Percentiles rank a stretch among this genome's conserved stretches.
Conservation (phyloP, 2,888 invertebrate species). For the Agrenia bidenticulata region DNA sequence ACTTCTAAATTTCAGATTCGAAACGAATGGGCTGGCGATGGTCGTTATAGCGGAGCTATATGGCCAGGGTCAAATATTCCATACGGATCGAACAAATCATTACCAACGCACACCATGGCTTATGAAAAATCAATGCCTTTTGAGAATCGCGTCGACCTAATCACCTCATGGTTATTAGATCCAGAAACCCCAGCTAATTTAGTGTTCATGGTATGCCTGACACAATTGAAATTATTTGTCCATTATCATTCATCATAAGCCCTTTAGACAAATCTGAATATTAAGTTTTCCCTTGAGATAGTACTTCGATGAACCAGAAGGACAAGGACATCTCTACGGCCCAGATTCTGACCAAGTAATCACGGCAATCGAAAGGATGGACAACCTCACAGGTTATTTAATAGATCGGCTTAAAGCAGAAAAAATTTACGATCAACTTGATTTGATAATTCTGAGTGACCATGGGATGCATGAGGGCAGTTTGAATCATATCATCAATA, state of each 20-base stretch:
- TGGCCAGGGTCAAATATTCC: not conserved
- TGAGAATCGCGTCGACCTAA: slow-evolving; percentile 62
- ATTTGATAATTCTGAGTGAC: slow-evolving; percentile 70
- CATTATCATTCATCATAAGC: too few relatives aligned
- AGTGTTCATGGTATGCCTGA: slow-evolving; percentile 64
- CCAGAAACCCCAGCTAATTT: slow-evolving; percentile 67
- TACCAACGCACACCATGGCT: not conserved
- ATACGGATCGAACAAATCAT: not conserved
- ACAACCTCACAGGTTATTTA: slow-evolving; percentile 61
- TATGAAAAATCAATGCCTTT: slow-evolving; percentile 55
- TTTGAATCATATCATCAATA: slow-evolving; percentile 61
- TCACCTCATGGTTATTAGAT: slow-evolving; percentile 64
- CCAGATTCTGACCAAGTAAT: slow-evolving; percentile 58
- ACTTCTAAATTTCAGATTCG: slow-evolving; percentile 52
- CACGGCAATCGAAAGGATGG: slow-evolving; percentile 43
- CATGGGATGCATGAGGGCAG: slow-evolving; percentile 69
- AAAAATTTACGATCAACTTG: slow-evolving; percentile 61
- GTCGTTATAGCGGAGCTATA: slow-evolving; percentile 63
- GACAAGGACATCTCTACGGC: slow-evolving; percentile 64
- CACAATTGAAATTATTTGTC: too few relatives aligned
- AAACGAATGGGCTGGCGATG: slow-evolving; percentile 61
- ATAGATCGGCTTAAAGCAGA: slow-evolving; percentile 60
- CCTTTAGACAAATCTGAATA: too few relatives aligned
- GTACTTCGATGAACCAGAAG: slow-evolving; percentile 73
- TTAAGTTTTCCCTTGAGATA: too few relatives aligned